Evolutionary conservation across 2,797 vertebrate species (phyloP).

Genomic region (Propithecus perrieri): DNA sequence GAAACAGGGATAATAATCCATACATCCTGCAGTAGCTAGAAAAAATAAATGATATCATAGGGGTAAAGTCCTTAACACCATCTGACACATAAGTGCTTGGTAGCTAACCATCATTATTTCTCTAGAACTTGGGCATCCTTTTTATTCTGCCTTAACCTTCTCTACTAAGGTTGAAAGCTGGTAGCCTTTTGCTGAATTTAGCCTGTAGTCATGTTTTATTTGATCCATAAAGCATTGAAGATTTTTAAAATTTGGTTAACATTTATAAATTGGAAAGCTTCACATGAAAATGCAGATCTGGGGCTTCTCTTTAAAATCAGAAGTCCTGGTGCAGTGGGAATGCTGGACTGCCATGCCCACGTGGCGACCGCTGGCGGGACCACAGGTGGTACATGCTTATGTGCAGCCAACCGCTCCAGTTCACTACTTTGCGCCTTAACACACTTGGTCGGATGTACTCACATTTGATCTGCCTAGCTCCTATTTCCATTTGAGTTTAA

Average conservation of each 20-base stretch:
- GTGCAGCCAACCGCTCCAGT: rapidly evolving
- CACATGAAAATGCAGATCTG: neutral
- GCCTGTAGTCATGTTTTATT: neutral
- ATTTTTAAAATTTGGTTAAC: neutral
- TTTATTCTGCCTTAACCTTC: neutral
- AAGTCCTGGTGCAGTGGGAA: neutral
- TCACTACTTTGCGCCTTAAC: neutral
- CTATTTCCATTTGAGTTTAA: neutral
- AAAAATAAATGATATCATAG: neutral
- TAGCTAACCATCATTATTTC: neutral
- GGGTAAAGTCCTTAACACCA: neutral
- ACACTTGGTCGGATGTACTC: neutral
- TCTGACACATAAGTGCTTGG: neutral
- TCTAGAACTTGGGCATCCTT: neutral
- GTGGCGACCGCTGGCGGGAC: rapidly evolving
- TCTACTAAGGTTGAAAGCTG: neutral
- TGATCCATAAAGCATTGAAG: neutral
- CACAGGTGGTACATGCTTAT: neutral
- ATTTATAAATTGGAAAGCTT: neutral
- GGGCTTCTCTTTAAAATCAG: neutral
- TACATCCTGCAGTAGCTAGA: neutral
- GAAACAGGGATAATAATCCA: neutral
- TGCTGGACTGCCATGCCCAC: neutral
- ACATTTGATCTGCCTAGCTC: neutral
- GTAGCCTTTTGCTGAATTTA: neutral